These are phyloP conservation scores for Pluvianellus socialis DNA, from an alignment of 2,113 vertebrate genomes.

Conservation along the genomic window DNA sequence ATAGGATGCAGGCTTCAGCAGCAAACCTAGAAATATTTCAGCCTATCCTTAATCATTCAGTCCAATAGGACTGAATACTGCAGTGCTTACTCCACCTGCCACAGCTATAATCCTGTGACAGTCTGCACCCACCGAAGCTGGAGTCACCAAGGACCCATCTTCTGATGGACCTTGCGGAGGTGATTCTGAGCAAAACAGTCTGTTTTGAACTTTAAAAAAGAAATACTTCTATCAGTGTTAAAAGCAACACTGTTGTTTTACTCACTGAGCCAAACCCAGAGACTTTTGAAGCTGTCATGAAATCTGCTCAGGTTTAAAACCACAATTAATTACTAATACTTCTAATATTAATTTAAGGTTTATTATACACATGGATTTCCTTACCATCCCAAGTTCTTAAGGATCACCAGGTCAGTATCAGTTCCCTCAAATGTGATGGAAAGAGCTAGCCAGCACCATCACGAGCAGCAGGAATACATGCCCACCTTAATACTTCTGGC, in stretches of 20 bases:
- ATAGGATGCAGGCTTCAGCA: not conserved
- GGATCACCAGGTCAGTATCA: not conserved
- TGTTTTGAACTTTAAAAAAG: not conserved
- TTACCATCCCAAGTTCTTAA: not conserved
- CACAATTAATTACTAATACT: not conserved
- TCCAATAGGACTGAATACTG: not conserved
- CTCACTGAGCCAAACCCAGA: not conserved
- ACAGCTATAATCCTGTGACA: not conserved
- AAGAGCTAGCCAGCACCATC: not conserved
- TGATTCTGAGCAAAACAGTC: not conserved
- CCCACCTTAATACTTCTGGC: not conserved
- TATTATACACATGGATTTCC: not conserved
- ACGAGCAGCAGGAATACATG: fast-evolving
- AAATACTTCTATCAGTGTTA: not conserved
- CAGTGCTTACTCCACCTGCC: not conserved
- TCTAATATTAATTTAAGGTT: not conserved
- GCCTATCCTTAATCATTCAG: not conserved
- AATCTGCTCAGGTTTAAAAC: not conserved
- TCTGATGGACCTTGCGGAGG: not conserved
- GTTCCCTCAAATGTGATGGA: not conserved
- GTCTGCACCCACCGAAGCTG: not conserved
- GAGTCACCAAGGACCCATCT: not conserved
- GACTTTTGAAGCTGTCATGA: not conserved
- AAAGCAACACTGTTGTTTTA: not conserved
- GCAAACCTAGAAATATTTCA: not conserved